Percentiles rank a stretch among this genome's conserved stretches.
phyloP scores from a whole-genome alignment of 2,888 invertebrate species.

The Meghimatium bilineatum region DNA sequence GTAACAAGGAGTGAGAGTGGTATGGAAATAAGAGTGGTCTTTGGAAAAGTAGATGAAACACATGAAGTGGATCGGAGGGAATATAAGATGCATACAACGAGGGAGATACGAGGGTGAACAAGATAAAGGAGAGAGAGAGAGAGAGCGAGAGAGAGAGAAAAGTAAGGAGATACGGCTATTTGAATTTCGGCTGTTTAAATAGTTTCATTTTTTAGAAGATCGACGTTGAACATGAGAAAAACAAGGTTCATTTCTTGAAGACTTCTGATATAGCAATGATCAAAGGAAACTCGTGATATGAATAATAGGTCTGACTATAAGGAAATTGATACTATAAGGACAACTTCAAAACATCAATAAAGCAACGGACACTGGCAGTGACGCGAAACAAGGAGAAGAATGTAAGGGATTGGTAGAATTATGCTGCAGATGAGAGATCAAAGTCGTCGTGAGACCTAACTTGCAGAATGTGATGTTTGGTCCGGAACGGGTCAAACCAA shows the following conservation, averaged over 20 bases:
- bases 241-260: not conserved
- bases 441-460: not conserved
- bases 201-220: not conserved
- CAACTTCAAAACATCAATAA: conserved; percentile 1
- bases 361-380: too few species aligned
- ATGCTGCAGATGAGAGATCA: conserved; percentile 13
- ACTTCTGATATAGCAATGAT: not conserved
- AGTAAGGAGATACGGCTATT: not conserved
- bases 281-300: not conserved
- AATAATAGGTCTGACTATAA: not conserved
- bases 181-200: not conserved
- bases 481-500: not conserved
- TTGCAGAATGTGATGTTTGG: not conserved
- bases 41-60: too few species aligned
- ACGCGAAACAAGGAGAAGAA: not conserved
- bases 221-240: not conserved
- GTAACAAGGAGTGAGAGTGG: not conserved
- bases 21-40: too few species aligned
- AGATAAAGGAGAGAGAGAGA: not conserved
- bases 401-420: not conserved
- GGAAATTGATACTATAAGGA: not conserved
- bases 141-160: not conserved
- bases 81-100: too few species aligned
- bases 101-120: not conserved
- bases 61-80: too few species aligned